These are phyloP conservation scores for Pocillopora verrucosa DNA, from an alignment of 64 coral and sea anemone species.

Conservation along the genomic window DNA sequence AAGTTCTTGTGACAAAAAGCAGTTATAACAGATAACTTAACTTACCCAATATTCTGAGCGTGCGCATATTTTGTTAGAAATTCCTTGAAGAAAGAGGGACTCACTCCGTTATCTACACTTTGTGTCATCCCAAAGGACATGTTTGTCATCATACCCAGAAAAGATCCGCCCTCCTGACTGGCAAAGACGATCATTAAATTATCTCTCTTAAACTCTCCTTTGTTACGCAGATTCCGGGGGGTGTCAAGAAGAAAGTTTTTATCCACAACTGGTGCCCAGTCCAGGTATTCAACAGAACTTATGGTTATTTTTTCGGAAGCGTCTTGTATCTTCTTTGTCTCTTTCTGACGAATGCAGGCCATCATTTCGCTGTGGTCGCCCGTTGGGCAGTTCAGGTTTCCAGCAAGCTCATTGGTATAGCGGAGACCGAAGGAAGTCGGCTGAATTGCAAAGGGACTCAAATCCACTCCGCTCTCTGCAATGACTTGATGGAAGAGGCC, in stretches of 20 bases:
- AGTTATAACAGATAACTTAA: background rate
- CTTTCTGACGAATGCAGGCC: background rate
- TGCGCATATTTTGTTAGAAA: background rate
- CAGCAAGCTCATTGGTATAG: background rate
- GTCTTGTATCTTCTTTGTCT: background rate
- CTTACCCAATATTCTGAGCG: background rate
- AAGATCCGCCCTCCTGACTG: slow-evolving; percentile 44
- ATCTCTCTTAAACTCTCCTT: slow-evolving; percentile 30
- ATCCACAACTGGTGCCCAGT: slow-evolving; percentile 57
- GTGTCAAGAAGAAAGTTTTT: slow-evolving; percentile 49
- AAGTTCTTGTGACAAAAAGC: no score
- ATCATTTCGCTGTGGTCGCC: background rate
- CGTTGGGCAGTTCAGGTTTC: background rate
- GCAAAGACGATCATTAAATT: slow-evolving; percentile 52
- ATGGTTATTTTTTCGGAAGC: background rate
- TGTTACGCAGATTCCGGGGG: slow-evolving; percentile 48
- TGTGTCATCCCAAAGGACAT: background rate
- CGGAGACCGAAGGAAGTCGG: background rate
- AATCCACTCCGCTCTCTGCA: slow-evolving; percentile 43
- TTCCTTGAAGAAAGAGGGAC: background rate
- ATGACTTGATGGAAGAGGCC: slow-evolving; percentile 34
- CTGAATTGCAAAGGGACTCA: slow-evolving; percentile 24
- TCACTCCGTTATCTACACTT: slow-evolving; percentile 16
- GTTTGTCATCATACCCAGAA: background rate
- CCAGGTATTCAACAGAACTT: background rate